Evolutionary conservation across 2,113 vertebrate species (phyloP), one percentile per base, ranked within the genome.

Genomic region (Stigmatopora argus): DNA sequence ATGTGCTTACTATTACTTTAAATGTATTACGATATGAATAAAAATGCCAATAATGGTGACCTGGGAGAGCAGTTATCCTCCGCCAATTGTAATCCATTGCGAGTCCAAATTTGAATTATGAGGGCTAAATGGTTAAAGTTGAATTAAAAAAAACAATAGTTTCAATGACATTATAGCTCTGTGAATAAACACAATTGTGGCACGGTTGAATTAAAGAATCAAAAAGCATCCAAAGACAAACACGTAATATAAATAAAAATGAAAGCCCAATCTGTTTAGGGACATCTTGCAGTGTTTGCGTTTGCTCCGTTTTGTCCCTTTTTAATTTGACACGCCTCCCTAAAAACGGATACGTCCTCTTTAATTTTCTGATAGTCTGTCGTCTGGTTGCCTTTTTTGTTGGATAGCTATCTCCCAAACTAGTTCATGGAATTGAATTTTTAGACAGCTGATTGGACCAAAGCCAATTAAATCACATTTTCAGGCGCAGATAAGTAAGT

Each of bases 391-490:
- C 74, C 80, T 80, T 73, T 86, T 79, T 70, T 31, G 63, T 78
- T 38, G 73, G 79, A 82, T 85, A 81, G 73, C 85, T 87, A 86
- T 86, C 79, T 80, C 65, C 66, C 70, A 64, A 53, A 78, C 73
- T 85, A 86, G 86, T 85, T 88, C 79, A 87, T 87, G 86, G 83
- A 86, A 86, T 86, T 86, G 78, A 82, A 80, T 85, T 83, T 85
- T 78, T 71, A 85, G 76, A 61, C 79, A 62, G 69, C 69, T 66
- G 83, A 84, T 84, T 83, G 84, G 85, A 82, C 80, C 74, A 55
- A 75, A 80, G 87, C 83, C 85, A 85, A 82, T 83, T 85, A 87
- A 87, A 80, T 83, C 81, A 78, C 66, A 78, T 74, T 46, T 47
- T 64, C n/a, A 0, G 75, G 63, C 67, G 65, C 46, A 79, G 82